Conservation (phyloP, 2,113 vertebrate genomes). For the Lichenostomus cassidix region DNA sequence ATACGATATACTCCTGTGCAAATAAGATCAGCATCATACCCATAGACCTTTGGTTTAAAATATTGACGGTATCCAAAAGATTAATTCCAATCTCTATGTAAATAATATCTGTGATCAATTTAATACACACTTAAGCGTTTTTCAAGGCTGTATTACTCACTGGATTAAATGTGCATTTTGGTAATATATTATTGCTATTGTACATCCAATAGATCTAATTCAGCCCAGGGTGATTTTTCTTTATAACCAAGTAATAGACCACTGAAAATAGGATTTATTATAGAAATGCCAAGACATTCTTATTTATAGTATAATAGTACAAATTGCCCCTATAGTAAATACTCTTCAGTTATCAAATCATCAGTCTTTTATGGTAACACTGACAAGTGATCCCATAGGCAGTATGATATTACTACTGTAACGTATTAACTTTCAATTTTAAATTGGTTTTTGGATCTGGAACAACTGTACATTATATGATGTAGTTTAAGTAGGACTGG, state of each 20-base stretch:
- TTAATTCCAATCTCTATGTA: constrained; percentile 9
- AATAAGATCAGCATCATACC: not conserved
- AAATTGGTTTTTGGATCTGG: constrained; percentile 52
- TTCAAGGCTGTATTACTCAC: not conserved
- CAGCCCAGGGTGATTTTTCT: constrained; percentile 66
- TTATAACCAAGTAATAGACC: constrained; percentile 64
- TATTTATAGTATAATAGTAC: constrained; percentile 70
- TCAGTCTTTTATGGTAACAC: constrained; percentile 65
- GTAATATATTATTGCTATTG: constrained; percentile 45
- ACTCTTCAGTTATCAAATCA: constrained; percentile 66
- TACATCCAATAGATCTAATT: constrained; percentile 63
- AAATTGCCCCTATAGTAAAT: constrained; percentile 76
- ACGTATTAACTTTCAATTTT: constrained; percentile 73
- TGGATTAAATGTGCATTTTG: constrained; percentile 43
- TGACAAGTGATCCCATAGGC: constrained; percentile 66
- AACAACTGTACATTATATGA: constrained; percentile 45
- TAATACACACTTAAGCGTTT: constrained; percentile 15
- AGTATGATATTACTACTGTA: constrained; percentile 57
- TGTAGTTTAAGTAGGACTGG: not conserved
- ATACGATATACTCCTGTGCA: not conserved
- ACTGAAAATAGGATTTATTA: constrained; percentile 73
- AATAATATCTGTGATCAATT: constrained; percentile 39
- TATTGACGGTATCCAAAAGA: not conserved
- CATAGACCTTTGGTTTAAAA: not conserved
- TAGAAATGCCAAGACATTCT: constrained; percentile 59